phyloP scores from a whole-genome alignment of 2,888 invertebrate genomes.

The Meliscaeva auricollis region DNA sequence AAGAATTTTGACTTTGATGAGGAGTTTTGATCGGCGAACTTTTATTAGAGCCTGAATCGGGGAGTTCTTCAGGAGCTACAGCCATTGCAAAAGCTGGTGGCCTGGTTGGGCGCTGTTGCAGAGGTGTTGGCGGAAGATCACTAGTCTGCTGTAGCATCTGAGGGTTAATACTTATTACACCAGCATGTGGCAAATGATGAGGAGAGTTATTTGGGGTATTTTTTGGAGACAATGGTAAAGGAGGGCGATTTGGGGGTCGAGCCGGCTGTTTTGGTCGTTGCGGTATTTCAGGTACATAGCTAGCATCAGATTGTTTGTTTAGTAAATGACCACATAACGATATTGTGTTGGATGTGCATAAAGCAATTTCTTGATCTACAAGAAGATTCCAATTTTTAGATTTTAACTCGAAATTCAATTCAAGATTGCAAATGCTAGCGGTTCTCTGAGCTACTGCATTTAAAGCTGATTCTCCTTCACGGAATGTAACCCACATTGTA shows the following conservation, averaged over 20 bases:
- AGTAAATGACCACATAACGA: slow-evolving; percentile 87
- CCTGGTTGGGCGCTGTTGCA: slow-evolving; percentile 77
- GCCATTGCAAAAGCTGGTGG: slow-evolving; percentile 79
- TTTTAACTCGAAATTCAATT: slow-evolving; percentile 90
- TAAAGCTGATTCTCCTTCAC: slow-evolving; percentile 94
- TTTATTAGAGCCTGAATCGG: slow-evolving; percentile 41
- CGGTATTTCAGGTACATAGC: slow-evolving; percentile 85
- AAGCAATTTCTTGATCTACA: slow-evolving; percentile 92
- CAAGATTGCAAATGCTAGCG: slow-evolving; percentile 88
- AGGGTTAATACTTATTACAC: slow-evolving; percentile 85
- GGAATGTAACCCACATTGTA: slow-evolving; percentile 96
- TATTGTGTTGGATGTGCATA: slow-evolving; percentile 94
- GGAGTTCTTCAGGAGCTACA: slow-evolving; percentile 67
- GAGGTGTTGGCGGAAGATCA: slow-evolving; percentile 66
- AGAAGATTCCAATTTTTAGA: slow-evolving; percentile 94
- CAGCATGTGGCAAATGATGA: slow-evolving; percentile 84
- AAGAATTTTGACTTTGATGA: slow-evolving; percentile 80
- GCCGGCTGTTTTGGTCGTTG: slow-evolving; percentile 84
- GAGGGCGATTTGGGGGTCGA: slow-evolving; percentile 86
- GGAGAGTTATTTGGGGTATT: slow-evolving; percentile 84
- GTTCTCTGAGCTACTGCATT: slow-evolving; percentile 87
- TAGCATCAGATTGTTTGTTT: slow-evolving; percentile 81
- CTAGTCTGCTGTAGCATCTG: slow-evolving; percentile 81
- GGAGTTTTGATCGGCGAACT: slow-evolving; percentile 78
- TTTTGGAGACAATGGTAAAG: slow-evolving; percentile 85